Evolutionary conservation across 2,797 vertebrate genomes (phyloP).

Genomic region (Neosalanx taihuensis): DNA sequence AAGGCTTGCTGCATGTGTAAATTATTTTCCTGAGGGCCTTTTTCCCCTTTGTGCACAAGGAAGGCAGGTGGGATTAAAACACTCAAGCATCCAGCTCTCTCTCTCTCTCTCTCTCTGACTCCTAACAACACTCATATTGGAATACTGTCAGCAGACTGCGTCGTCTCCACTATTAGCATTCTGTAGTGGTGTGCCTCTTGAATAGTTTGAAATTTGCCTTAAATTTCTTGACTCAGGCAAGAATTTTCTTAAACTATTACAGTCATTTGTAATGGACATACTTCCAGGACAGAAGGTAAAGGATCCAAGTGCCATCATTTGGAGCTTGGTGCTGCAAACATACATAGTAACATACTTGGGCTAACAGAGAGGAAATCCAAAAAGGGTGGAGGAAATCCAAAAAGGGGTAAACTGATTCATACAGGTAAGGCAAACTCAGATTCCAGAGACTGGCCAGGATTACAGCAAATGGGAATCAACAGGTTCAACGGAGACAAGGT

Average conservation of each 20-base stretch:
- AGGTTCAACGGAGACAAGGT: no score
- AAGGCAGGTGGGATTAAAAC: conserved; percentile 62
- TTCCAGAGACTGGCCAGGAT: no score
- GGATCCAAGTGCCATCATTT: no score
- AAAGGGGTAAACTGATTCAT: no score
- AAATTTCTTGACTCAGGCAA: conserved; percentile 53
- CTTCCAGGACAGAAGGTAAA: no score
- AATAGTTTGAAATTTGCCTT: conserved; percentile 57
- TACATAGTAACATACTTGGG: no score
- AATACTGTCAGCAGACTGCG: conserved; percentile 68
- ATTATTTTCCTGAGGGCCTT: conserved; percentile 49
- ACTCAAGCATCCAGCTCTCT: conserved; percentile 46
- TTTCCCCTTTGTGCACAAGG: conserved; percentile 28
- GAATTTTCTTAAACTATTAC: conserved; percentile 50
- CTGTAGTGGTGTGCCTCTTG: conserved; percentile 68
- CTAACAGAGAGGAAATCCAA: no score
- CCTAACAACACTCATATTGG: conserved; percentile 66
- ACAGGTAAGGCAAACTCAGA: no score
- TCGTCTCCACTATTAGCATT: conserved; percentile 70
- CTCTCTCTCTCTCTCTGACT: conserved; percentile 21
- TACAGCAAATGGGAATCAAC: no score
- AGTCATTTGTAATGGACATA: conserved; percentile 25
- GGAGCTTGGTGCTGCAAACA: no score
- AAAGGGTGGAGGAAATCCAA: no score
- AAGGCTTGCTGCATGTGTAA: conserved; percentile 44